A percentile compares a stretch with the other conserved stretches of the same genome.
phyloP scores from a whole-genome alignment of 2,888 invertebrate genomes.

The Oligia fasciuncula region DNA sequence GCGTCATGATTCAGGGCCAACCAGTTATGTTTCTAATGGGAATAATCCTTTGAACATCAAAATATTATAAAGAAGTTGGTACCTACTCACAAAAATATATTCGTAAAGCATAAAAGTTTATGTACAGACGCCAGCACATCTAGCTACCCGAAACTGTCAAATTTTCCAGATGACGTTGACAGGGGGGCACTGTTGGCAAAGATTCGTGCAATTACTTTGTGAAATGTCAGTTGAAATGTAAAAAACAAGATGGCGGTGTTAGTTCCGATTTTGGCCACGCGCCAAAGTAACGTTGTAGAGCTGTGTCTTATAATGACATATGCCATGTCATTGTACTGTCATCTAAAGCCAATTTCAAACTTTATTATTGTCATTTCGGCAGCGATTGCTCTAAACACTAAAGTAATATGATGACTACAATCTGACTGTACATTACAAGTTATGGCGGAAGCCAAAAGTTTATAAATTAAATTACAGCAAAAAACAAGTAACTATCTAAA shows the following conservation, averaged over 20 bases:
- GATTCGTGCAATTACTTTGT: not conserved
- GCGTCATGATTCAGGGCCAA: slow-evolving; percentile 27
- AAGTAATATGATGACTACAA: slow-evolving; percentile 19
- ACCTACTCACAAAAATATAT: not conserved
- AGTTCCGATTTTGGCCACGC: not conserved
- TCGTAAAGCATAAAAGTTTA: not conserved
- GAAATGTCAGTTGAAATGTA: not conserved
- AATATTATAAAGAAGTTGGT: not conserved
- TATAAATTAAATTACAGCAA: slow-evolving; percentile 43
- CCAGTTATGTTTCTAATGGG: slow-evolving; percentile 6
- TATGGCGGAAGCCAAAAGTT: slow-evolving; percentile 39
- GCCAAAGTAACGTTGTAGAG: not conserved
- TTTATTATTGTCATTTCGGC: slow-evolving; percentile 22
- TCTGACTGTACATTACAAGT: slow-evolving; percentile 18
- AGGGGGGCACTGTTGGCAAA: not conserved
- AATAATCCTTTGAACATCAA: not conserved
- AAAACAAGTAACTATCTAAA: slow-evolving; percentile 14
- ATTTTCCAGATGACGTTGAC: not conserved
- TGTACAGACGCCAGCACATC: too few species aligned
- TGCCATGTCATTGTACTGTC: slow-evolving; percentile 25
- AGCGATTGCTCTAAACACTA: slow-evolving; percentile 17
- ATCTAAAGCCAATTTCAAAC: slow-evolving; percentile 16
- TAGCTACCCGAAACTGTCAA: too few species aligned
- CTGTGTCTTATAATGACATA: not conserved
- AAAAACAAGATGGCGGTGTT: not conserved